These are phyloP conservation scores for Eupithecia insigniata DNA, from an alignment of 2,888 invertebrate species.

Conservation along the genomic window DNA sequence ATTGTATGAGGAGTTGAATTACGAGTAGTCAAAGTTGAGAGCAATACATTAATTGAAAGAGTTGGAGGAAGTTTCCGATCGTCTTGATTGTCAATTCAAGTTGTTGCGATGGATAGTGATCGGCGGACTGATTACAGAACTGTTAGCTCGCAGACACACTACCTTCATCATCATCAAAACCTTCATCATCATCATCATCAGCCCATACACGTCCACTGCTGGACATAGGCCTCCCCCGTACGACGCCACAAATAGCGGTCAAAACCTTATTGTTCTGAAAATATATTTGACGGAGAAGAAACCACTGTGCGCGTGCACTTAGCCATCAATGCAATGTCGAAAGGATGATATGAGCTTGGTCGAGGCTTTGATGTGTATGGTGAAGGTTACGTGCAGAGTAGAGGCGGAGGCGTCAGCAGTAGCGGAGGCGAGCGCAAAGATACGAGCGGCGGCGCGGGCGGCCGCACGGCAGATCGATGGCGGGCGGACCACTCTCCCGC, in stretches of 20 bases:
- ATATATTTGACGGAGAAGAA: constrained; percentile 19
- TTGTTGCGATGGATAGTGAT: constrained; percentile 12
- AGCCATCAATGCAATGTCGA: constrained; percentile 15
- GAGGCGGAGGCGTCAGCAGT: constrained; percentile 28
- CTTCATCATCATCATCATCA: too few relatives aligned
- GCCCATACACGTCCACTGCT: too few relatives aligned
- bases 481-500: constrained; percentile 60
- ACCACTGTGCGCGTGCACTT: constrained; percentile 17
- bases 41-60: constrained; percentile 13
- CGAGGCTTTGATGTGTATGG: neutral
- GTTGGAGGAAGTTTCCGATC: constrained; percentile 13
- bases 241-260: too few relatives aligned
- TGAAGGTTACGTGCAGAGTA: constrained; percentile 30
- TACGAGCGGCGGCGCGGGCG: constrained; percentile 17
- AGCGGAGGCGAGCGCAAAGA: constrained; percentile 21
- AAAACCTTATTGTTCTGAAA: constrained; percentile 21
- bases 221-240: too few relatives aligned
- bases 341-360: neutral
- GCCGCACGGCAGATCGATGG: constrained; percentile 56
- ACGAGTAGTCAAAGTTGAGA: constrained; percentile 16
- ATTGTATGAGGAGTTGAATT: constrained; percentile 2
- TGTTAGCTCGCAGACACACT: neutral
- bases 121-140: constrained; percentile 8
- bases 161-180: too few relatives aligned
- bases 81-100: constrained; percentile 10